Conservation (phyloP, 2,888 invertebrate species). For the Lochmaea capreae region DNA sequence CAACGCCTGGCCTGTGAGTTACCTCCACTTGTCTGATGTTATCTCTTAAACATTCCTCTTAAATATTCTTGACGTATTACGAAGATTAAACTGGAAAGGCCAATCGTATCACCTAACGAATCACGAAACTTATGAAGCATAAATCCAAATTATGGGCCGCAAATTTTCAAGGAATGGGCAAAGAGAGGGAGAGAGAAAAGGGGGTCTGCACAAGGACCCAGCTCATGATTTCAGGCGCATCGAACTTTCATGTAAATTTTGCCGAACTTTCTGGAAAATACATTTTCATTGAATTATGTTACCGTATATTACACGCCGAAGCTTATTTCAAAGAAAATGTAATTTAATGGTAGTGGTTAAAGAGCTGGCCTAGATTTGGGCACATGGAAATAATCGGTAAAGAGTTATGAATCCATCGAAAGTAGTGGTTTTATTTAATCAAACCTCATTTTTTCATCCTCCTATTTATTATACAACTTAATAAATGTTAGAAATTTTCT, state of each 20-base stretch:
- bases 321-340: constrained; percentile 18
- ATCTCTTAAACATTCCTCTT: background rate
- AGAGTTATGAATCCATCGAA: background rate
- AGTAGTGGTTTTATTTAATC: no score
- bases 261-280: constrained; percentile 35
- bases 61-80: constrained; percentile 24
- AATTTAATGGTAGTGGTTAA: constrained; percentile 13
- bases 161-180: constrained; percentile 30
- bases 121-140: constrained; percentile 41
- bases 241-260: constrained; percentile 39
- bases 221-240: constrained; percentile 39
- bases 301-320: constrained; percentile 14
- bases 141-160: constrained; percentile 45
- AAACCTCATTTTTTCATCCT: background rate
- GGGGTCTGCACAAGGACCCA: constrained; percentile 7
- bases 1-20: no score
- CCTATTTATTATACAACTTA: no score
- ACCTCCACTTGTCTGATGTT: background rate
- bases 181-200: background rate
- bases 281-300: constrained; percentile 40
- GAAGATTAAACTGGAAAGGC: constrained; percentile 37
- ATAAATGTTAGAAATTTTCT: no score
- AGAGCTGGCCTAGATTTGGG: background rate
- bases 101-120: constrained; percentile 37
- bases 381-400: constrained; percentile 1